Base-by-base conservation (phyloP, 2,888 invertebrate genomes). In the Diaprepes abbreviatus region DNA sequence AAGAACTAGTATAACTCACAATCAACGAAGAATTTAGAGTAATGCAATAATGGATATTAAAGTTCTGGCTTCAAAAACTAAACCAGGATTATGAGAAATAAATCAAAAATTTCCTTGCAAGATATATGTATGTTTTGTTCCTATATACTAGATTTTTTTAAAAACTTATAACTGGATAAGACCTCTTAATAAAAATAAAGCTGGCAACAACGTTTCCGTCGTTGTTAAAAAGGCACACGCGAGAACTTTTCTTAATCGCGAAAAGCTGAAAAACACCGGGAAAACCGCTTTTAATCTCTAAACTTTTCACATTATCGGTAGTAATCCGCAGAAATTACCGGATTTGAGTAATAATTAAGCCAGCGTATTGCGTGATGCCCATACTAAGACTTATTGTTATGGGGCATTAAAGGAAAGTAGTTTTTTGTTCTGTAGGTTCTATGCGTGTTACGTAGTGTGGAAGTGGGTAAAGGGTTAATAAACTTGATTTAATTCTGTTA, bases 271-370 rank as follows among this genome's bases (percentile, higher is more conserved):
- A 58, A 58, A 40, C 28, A 14, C 16, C 55, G 19, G 57, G 57
- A 40, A 36, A 62, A n/a, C 45, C 43, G 48, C 59, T 17, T 33
- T 16, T 62, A 67, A 67, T 67, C 67, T 62, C 17, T 52, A 62
- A 67, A 67, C 55, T 67, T 67, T 67, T 48, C 62, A 67, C 67
- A 67, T 67, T 67, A 67, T 67, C 60, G 62, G 60, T 33, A 36
- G 60, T 67, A 67, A 67, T 67, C 67, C 67, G 24, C 36, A 50
- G 66, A 66, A 59, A 66, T 66, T 66, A 67, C 62, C 45, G 67
- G 67, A 54, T 67, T 60, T 21, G 24, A 35, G 67, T 62, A 54
- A 62, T 67, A 62, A 67, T 67, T 67, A 62, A 60, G 24, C 17
- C 24, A 21, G 43, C 12, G 55, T 43, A 59, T 67, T 67, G 67